phyloP scores from a whole-genome alignment of 2,113 vertebrate genomes.

The Microcebus ravelobensis region DNA sequence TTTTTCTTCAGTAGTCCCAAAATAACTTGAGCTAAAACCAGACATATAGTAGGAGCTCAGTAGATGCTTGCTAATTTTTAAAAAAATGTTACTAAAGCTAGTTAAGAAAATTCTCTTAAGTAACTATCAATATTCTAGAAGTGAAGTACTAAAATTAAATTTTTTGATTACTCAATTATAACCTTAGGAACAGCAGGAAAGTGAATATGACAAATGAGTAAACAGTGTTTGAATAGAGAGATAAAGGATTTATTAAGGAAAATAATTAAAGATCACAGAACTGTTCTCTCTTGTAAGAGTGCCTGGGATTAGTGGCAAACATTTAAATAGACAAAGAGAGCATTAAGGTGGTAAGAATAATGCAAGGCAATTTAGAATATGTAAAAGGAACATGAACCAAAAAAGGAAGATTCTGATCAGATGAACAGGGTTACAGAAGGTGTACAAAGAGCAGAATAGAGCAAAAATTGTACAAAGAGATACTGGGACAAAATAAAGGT shows the following conservation, averaged over 20 bases:
- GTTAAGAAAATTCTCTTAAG: neutral
- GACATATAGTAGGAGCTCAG: neutral
- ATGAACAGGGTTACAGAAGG: neutral
- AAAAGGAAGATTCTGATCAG: neutral
- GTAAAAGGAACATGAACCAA: neutral
- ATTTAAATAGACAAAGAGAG: conserved; percentile 28
- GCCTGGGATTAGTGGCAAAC: conserved; percentile 27
- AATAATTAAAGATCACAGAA: conserved; percentile 52
- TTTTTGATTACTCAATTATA: neutral
- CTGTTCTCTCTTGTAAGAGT: neutral
- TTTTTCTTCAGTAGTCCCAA: neutral
- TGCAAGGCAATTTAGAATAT: neutral
- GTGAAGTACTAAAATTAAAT: neutral
- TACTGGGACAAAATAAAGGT: neutral
- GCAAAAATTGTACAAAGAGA: neutral
- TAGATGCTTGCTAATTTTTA: neutral
- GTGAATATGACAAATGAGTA: neutral
- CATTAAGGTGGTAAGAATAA: neutral
- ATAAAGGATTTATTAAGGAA: conserved; percentile 1
- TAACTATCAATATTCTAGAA: neutral
- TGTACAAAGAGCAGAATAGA: neutral
- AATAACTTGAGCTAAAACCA: neutral
- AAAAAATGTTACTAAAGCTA: neutral
- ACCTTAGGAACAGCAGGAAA: neutral
- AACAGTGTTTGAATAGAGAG: neutral